Evolutionary conservation across 2,113 vertebrate genomes (phyloP), one percentile per base, ranked within the genome.

Genomic region (Mastomys coucha): DNA sequence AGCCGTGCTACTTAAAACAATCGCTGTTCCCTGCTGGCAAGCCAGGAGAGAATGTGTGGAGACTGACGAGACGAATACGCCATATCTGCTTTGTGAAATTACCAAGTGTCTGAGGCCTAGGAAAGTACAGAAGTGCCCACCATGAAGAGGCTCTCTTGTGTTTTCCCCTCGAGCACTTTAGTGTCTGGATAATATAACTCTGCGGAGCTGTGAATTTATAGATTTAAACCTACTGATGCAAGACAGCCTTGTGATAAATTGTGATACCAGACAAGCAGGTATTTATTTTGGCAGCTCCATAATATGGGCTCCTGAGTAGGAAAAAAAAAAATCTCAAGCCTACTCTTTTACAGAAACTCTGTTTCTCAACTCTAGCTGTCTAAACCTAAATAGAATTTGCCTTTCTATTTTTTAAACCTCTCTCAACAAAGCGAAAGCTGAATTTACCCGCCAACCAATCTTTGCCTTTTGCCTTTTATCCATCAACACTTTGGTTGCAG

Each of bases 341-440:
- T 73, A 96, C 76, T 88, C 72, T 72, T 94, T 85, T 53, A 69
- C 49, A 95, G 65, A 81, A 93, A 84, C 77, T 91, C 69, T 97
- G 22, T 93, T 88, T 92, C 87, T 95, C 88, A 95, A 24, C 80
- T 88, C 60, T 93, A 69, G 51, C 45, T 69, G 45, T 94, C 69
- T 80, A 87, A 94, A 76, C 42, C 53, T 56, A 88, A 96, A 92
- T 82, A 95, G 77, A 56, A 80, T 96, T 98, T 42, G 20, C 95
- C 81, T 91, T 97, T 97, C 98, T 96, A 96, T 80, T 96, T 96
- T 95, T 95, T 80, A 97, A 93, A 63, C 53, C n/a, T 45, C 36
- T 93, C 86, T 67, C 93, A 92, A 93, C 93, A 95, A 86, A 91
- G 60, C 53, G 67, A 76, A 92, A 28, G 76, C 91, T 92, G 87